Base-by-base conservation (phyloP, 2,888 invertebrate species). In the Drosophila vallismaia region DNA sequence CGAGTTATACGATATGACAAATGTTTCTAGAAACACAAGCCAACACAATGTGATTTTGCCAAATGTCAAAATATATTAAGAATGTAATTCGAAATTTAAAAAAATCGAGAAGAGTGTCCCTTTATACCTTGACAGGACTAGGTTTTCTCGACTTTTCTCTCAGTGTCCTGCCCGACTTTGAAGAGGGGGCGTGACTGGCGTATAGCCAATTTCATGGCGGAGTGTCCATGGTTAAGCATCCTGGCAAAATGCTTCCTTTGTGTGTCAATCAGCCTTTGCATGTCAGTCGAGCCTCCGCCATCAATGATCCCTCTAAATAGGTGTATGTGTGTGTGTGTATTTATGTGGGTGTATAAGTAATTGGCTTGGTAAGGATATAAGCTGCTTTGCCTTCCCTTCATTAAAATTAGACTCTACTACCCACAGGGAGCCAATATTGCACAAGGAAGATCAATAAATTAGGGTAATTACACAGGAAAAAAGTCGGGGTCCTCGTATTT, bases 241-340 rank as follows among this genome's bases (percentile, higher is more conserved):
- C 54, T 54, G 54, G 58, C 62, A 54, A 53, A 58, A 62, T 58
- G 74, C 40, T 44, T 48, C 71, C 75, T 81, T 87, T 87, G 77
- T 79, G 48, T 87, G 85, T 79, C 87, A 86, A 81, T 85, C 82
- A 86, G 84, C 73, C 79, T 84, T 75, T 77, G 69, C 81, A 67
- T 86, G 85, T 80, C 86, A 54, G 60, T 54, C 55, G 58, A 12
- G 46, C 60, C 67, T 59, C 63, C 74, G 67, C 36, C 36, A 12
- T 70, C 64, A 58, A 58, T 52, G 10, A 24, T 51, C 29, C 31
- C 44, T 19, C 9, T 1, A 10, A 29, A 7, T 9, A 4, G 28
- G 28, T 0, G 8, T 19, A 26, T 49, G 58, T 48, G n/a, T 49
- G 24, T 24, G 48, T 19, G 44, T 9, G 50, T 50, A 46, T 46